Base-by-base conservation (phyloP, 2,113 vertebrate genomes). In the Synchiropus splendidus region DNA sequence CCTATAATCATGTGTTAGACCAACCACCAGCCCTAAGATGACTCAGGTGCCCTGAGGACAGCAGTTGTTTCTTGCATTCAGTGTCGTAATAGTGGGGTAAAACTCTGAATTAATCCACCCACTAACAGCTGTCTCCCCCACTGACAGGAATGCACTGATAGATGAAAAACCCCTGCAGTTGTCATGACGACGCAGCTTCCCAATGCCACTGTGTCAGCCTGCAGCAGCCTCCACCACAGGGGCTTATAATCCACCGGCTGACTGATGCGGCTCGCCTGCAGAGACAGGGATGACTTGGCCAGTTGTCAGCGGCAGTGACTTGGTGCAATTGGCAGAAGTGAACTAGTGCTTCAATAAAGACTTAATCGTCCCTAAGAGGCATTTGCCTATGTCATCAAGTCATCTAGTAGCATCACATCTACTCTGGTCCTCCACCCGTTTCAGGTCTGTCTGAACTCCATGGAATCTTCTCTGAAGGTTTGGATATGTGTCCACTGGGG, bases 101-200 rank as follows among this genome's bases (percentile, higher is more conserved):
- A 1, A 17, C 34, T 39, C 40, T 0, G 3, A 11, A 10, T 46
- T 66, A 63, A 71, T 61, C 51, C 60, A 39, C 52, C 61, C 63
- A 36, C 57, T 12, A 52, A 47, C 58, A 61, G 56, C 68, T 72
- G 55, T 58, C 58, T 51, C 12, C 16, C 4, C 2, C 10, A 18
- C 39, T 61, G 59, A 69, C 42, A 41, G 17, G 13, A 36, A 16
- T 6, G 5, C 11, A 2, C 12, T 4, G 34, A 35, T 14, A 11
- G 18, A 12, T 40, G 10, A 34, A 13, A 62, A 64, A 42, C 50
- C 56, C 37, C 37, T 35, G 53, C 62, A 2, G 62, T 66, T 27
- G 50, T 36, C 65, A 50, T 60, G 63, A 55, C 58, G 39, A 56
- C 55, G 14, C 39, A 36, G 16, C 48, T 45, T 54, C 48, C 61